Evolutionary conservation across 2,888 invertebrate genomes (phyloP), one percentile per base, ranked within the genome.

Genomic region (Agrochola lota): DNA sequence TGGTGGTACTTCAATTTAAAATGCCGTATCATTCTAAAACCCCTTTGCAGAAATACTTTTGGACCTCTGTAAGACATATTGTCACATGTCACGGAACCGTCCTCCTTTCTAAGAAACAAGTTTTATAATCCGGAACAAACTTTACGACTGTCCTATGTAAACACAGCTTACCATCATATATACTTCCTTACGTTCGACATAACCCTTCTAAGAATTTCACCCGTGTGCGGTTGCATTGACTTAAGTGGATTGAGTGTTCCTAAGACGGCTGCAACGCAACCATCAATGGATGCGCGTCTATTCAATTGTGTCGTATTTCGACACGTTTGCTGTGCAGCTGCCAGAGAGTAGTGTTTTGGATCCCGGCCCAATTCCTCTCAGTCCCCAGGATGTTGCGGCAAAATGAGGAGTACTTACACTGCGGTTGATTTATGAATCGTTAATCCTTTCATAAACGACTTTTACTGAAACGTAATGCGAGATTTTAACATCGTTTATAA

Each of bases 341-440:
- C 69, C 69, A 76, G 69, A 46, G 68, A 30, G 60, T 69, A 77
- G 64, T 74, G 72, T 74, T 81, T 83, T 77, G 73, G 59, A 72
- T 83, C 74, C 76, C 83, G 84, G 74, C 85, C 85, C 83, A 86
- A 87, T 89, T 87, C 77, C 76, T 72, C 81, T 35, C 57, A 35
- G 46, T 74, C n/a, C 46, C 77, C 81, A 88, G 90, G 90, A 92
- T 87, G 86, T 86, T 90, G 88, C 84, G 87, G 89, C 86, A 86
- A 85, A 86, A 78, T 85, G 77, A 78, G 84, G 84, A 67, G 84
- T 85, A 90, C 90, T 91, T 87, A 81, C 80, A 78, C 84, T 83
- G 90, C 84, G 87, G 90, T 87, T 88, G 89, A 91, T 94, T 94
- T 94, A 93, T 93, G 91, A 91, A 87, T 93, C 93, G 90, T 94